Base-by-base conservation (phyloP, 2,888 invertebrate genomes). In the Lochmaea capreae region DNA sequence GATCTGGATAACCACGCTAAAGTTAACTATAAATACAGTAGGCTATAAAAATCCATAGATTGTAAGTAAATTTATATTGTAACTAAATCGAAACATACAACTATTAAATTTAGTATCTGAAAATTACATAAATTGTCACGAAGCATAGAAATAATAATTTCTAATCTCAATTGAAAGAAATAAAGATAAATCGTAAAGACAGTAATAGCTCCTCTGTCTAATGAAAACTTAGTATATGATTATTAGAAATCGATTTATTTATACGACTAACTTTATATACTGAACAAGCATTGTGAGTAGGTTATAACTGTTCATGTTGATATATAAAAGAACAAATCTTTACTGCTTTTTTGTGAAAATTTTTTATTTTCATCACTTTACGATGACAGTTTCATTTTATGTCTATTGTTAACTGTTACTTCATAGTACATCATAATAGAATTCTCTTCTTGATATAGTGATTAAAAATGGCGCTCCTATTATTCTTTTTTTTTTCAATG, bases 101-200 rank as follows among this genome's bases (percentile, higher is more conserved):
- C 46, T 12, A 46, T 54, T 54, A 54, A 10, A 18, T 6, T 54
- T 18, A 54, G n/a, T 16, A 54, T 18, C 54, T 16, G 39, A 52
- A 46, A 65, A 65, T 43, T 58, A 52, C 71, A 26, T 66, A 52
- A 61, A 71, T 71, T 67, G 71, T 49, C 57, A 22, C 49, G 58
- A 66, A 66, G 57, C 59, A 59, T 63, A 22, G 59, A 71, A 71
- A 74, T 71, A 74, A 71, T 71, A 63, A 63, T 67, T 65, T 59
- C 66, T 52, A 65, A 59, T 54, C 68, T 61, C 65, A 54, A 68
- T 68, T 57, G 59, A 57, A 68, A 68, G 46, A 54, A 18, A 59
- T 11, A 49, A 67, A 49, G 42, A 68, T 71, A 74, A 71, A 74
- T 68, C 59, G 59, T 59, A 59, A 71, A 71, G 43, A 59, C 58